A percentile compares a stretch with the other conserved stretches of the same genome.
These are phyloP conservation scores for Eudemis profundana DNA, from an alignment of 2,888 invertebrate species.

Conservation along the genomic window DNA sequence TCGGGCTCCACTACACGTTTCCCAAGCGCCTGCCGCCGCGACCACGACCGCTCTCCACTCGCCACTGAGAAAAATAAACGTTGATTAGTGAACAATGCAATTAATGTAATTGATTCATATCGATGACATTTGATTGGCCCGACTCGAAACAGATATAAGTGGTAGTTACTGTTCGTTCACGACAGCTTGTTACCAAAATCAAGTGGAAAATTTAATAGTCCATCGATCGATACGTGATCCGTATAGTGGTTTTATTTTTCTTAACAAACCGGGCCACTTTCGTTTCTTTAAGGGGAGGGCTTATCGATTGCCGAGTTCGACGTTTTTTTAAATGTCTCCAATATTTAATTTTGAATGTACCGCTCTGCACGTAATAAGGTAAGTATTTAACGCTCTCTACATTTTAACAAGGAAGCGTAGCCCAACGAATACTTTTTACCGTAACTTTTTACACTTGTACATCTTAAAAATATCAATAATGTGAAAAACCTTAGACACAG, in stretches of 20 bases:
- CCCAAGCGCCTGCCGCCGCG: constrained; percentile 32
- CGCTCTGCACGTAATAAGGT: constrained; percentile 57
- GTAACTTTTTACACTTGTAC: constrained; percentile 3
- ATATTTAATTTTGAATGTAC: constrained; percentile 66
- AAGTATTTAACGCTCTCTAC: constrained; percentile 48
- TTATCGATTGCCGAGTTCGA: constrained; percentile 55
- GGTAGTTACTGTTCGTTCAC: constrained; percentile 63
- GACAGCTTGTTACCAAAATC: constrained; percentile 78
- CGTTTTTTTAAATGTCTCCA: constrained; percentile 56
- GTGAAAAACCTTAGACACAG: not conserved
- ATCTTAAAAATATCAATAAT: constrained; percentile 14
- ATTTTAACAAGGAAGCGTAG: constrained; percentile 49
- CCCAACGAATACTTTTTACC: constrained; percentile 12
- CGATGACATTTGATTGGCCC: constrained; percentile 1
- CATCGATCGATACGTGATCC: constrained; percentile 75
- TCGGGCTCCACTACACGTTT: constrained; percentile 49
- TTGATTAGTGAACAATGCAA: not conserved
- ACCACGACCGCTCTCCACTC: not conserved
- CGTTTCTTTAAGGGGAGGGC: constrained; percentile 65
- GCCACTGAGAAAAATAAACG: not conserved
- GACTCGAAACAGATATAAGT: constrained; percentile 2
- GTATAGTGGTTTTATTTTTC: constrained; percentile 72
- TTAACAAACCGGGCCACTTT: constrained; percentile 72
- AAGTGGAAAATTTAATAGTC: constrained; percentile 81
- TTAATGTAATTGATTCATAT: constrained; percentile 17